Evolutionary conservation across 1,140 invertebrate species (phyloP).

Genomic region (Bombus pyrosoma): DNA sequence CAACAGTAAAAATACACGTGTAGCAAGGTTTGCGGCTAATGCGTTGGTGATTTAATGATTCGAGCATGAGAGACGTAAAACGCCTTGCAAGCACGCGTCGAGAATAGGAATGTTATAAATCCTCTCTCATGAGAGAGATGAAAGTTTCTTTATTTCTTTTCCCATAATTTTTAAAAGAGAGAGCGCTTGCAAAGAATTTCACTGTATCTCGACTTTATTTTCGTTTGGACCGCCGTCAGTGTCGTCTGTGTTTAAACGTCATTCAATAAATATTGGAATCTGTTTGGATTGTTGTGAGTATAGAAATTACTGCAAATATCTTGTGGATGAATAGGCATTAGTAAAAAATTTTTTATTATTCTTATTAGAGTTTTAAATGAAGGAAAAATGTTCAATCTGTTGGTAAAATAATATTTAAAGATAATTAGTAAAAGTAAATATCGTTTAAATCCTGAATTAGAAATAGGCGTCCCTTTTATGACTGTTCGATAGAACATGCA

Average conservation of each 20-base stretch:
- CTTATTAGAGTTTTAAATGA: background rate
- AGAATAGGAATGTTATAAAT: conserved; percentile 16
- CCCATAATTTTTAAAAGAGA: background rate
- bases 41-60: conserved; percentile 16
- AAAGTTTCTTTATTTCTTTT: conserved; percentile 6
- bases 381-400: background rate
- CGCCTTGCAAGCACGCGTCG: background rate
- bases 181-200: background rate
- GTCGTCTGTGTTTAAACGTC: background rate
- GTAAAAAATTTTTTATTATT: background rate
- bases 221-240: background rate
- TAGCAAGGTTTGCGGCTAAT: conserved; percentile 14
- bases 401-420: background rate
- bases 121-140: background rate
- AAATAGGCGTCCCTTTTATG: background rate
- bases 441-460: background rate
- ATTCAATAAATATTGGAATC: background rate
- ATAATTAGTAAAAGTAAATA: background rate
- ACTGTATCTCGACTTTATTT: background rate
- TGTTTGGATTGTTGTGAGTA: background rate
- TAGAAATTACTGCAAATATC: background rate
- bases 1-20: conserved; percentile 6
- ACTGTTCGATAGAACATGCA: conserved; percentile 4
- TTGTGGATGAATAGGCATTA: background rate
- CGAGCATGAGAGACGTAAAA: background rate